Evolutionary conservation across 2,113 vertebrate species (phyloP), one percentile per base, ranked within the genome.

Genomic region (Monopterus albus): DNA sequence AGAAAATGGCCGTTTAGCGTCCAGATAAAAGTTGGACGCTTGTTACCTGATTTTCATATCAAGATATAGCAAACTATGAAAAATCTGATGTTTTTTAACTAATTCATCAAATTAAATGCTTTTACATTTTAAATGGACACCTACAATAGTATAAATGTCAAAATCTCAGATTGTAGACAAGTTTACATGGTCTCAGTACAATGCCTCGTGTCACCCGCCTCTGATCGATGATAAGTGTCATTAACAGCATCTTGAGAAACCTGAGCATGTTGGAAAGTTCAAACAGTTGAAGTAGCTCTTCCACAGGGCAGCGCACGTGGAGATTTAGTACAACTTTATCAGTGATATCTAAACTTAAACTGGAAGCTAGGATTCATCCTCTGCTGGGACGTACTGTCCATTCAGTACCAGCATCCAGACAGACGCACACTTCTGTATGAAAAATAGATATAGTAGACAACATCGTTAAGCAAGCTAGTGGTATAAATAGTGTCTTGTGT

Each of bases 391-490:
- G 59, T 20, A 17, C 3, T 25, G 28, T 82, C 72, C 60, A 21
- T 59, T 60, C 73, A 87, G 78, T 72, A 79, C 85, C 82, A 82
- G 60, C 69, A 68, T 79, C 20, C 10, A 55, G 39, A 53, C 15
- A 60, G 8, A 60, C 55, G 63, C 25, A 36, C 31, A 21, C 29
- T 72, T 75, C 61, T 75, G 82, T 88, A 83, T 83, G 82, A 91
- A 91, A 90, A 89, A 86, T 87, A 86, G 75, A 75, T 85, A 79
- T 87, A 69, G 83, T 83, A 83, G 56, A 87, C 78, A 78, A 78
- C 66, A 81, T 82, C 25, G 7, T 53, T 45, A 57, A 78, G 78
- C 67, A 64, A 69, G 76, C 69, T n/a, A 31, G 56, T 61, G 14
- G 75, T 87, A 87, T 67, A 88, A 87, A 88, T 82, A 78, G 84